Base-by-base conservation (phyloP, 2,888 invertebrate genomes). In the Apocheima hispidaria region DNA sequence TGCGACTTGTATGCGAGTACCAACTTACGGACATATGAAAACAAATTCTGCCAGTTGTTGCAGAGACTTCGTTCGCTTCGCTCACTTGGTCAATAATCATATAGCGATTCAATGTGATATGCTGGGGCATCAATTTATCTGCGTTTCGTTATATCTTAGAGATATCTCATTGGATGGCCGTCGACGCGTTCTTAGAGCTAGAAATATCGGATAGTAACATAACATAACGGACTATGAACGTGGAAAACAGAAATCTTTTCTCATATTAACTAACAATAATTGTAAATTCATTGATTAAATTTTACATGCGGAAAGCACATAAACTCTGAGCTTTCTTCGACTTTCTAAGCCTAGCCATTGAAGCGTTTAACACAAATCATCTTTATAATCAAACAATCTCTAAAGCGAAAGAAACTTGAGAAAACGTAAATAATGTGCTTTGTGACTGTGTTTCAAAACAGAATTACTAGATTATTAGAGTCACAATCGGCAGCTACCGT, bases 201-300 rank as follows among this genome's bases (percentile, higher is more conserved):
- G 46, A 40, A 50, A 35, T 33, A 44, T 23, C 36, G 26, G 41
- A 26, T 53, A 43, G 12, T 35, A 52, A 46, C 21, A 9, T 20
- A 30, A 20, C 20, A 41, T 14, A 23, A 12, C 35, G 20, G 30
- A 14, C 14, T 50, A 51, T 35, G 51, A 59, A 63, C 53, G 56
- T 53, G 38, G 59, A 56, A 63, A 58, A 56, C 44, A 56, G 63
- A 60, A 63, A 60, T 56, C 43, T 44, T 50, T 26, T 54, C 30
- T 57, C 50, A 58, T 54, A 53, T 58, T 44, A 49, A 50, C 58
- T 55, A 35, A 44, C 46, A 53, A 41, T 55, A 50, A 44, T 40
- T 58, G 48, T 61, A 52, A 56, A 61, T 54, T 55, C 16, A 46
- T 26, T 40, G 61, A 61, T 61, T 16, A 56, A 12, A 56, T 56